These are phyloP conservation scores for Caenorhabditis zanzibari DNA, from an alignment of 2,888 invertebrate species.

Conservation along the genomic window DNA sequence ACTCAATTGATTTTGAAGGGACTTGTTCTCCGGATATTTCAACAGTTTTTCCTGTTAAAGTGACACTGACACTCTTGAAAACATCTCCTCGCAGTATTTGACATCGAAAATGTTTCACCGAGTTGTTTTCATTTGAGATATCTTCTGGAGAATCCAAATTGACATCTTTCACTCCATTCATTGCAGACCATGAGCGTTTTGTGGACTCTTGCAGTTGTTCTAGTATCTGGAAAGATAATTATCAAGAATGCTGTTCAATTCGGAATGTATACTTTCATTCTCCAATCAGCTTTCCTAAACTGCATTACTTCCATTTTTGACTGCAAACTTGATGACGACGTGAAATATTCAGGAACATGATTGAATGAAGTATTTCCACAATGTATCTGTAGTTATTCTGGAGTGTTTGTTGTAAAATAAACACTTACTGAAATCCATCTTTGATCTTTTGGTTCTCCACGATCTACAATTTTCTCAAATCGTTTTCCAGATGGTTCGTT, in stretches of 20 bases:
- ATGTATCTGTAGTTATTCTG: slow-evolving; percentile 37
- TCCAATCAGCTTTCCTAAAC: slow-evolving; percentile 66
- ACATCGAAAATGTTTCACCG: slow-evolving; percentile 28
- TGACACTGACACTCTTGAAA: slow-evolving; percentile 43
- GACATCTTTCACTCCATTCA: slow-evolving; percentile 40
- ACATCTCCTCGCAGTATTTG: slow-evolving; percentile 32
- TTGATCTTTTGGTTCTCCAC: slow-evolving; percentile 52
- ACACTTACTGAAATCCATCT: slow-evolving; percentile 62
- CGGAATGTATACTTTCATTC: slow-evolving; percentile 27
- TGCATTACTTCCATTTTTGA: slow-evolving; percentile 39
- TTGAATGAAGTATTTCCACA: slow-evolving; percentile 31
- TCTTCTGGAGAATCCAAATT: slow-evolving; percentile 28
- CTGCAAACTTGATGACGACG: slow-evolving; percentile 27
- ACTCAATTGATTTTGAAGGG: slow-evolving; percentile 20
- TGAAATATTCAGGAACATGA: slow-evolving; percentile 53
- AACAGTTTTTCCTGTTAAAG: slow-evolving; percentile 5
- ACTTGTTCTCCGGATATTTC: slow-evolving; percentile 25
- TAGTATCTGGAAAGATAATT: slow-evolving; percentile 56
- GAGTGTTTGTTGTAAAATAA: no score
- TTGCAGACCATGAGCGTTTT: slow-evolving; percentile 54
- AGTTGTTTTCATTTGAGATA: not conserved
- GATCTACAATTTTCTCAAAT: slow-evolving; percentile 61
- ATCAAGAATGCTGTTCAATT: not conserved
- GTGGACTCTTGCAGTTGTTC: slow-evolving; percentile 45
- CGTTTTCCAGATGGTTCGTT: slow-evolving; percentile 63